Evolutionary conservation across 37 sponge, comb jelly and placozoan genomes (phyloP).

Genomic region (Tethya wilhelma): DNA sequence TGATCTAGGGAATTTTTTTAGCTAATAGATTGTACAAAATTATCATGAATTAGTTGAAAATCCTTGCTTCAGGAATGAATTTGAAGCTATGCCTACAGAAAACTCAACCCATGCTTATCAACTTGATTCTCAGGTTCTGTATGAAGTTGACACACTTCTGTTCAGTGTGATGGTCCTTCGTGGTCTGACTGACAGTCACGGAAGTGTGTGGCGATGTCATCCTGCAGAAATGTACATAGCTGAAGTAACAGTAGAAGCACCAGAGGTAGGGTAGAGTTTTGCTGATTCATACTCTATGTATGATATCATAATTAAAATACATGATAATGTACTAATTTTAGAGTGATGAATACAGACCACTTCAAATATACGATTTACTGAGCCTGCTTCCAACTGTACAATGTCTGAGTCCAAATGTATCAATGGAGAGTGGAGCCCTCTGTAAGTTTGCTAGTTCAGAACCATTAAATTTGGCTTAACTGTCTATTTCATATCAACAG

Average conservation of each 20-base stretch:
- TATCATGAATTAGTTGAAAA: too few species aligned
- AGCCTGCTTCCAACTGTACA: constrained; percentile 39
- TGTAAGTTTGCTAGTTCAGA: background rate
- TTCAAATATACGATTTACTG: constrained; percentile 4
- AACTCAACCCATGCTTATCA: too few species aligned
- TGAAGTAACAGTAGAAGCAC: constrained; percentile 63
- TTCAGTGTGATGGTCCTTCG: constrained; percentile 49
- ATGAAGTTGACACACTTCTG: constrained; percentile 52
- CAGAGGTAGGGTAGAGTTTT: background rate
- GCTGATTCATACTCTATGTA: background rate
- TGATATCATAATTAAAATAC: too few species aligned
- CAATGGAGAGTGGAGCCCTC: background rate
- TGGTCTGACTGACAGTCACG: constrained; percentile 44
- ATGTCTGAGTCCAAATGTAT: constrained; percentile 20
- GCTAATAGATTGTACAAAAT: too few species aligned
- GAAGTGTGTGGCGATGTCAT: constrained; percentile 59
- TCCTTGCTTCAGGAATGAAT: too few species aligned
- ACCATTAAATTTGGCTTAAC: background rate
- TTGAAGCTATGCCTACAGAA: too few species aligned
- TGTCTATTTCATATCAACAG: background rate
- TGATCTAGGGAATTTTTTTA: too few species aligned
- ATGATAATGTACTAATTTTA: constrained; percentile 2
- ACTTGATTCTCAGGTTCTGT: constrained; percentile 25
- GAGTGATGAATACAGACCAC: constrained; percentile 20
- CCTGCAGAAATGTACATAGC: constrained; percentile 29